Conservation (phyloP, 2,888 invertebrate species). For the Acleris cristana region DNA sequence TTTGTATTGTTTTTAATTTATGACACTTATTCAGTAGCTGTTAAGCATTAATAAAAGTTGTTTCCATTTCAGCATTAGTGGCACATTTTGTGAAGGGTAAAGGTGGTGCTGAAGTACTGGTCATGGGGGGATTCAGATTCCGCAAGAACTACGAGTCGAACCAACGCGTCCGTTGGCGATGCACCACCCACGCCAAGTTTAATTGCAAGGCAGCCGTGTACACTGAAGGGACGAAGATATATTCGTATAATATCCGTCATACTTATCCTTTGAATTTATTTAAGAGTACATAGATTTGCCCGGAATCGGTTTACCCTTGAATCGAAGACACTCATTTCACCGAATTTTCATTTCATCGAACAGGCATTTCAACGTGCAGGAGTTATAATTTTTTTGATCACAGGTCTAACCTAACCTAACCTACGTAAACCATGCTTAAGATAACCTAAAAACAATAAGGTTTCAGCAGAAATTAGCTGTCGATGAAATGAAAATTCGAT, state of each 20-base stretch:
- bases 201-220: constrained; percentile 50
- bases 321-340: no score
- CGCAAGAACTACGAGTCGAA: constrained; percentile 35
- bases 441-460: no score
- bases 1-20: no score
- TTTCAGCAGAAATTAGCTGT: no score
- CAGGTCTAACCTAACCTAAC: no score
- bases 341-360: no score
- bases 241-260: constrained; percentile 25
- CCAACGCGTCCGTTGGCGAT: constrained; percentile 47
- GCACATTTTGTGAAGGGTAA: constrained; percentile 42
- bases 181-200: constrained; percentile 48
- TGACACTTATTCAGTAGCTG: not conserved
- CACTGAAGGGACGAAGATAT: constrained; percentile 41
- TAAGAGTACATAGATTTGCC: not conserved
- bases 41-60: not conserved
- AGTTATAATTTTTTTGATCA: no score
- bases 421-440: no score
- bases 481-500: no score
- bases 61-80: constrained; percentile 26
- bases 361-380: no score
- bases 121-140: constrained; percentile 45
- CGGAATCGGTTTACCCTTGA: no score
- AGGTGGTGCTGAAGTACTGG: constrained; percentile 39
- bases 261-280: constrained; percentile 20